These are phyloP conservation scores for Steinernema hermaphroditum DNA, from an alignment of 2,888 invertebrate genomes.

Conservation along the genomic window DNA sequence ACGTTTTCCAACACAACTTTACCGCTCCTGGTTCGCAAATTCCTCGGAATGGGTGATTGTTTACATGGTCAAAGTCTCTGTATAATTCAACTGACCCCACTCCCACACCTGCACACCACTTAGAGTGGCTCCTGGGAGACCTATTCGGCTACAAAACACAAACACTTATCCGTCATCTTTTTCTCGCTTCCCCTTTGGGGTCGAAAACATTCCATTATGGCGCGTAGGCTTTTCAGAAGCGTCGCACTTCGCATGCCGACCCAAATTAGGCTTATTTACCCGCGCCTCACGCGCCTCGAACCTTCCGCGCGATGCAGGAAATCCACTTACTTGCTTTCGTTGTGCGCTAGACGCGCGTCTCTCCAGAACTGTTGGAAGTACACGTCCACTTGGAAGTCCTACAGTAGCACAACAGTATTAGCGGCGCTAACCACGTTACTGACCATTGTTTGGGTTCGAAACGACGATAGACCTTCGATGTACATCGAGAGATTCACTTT, in stretches of 20 bases:
- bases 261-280: background rate
- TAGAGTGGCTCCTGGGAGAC: too few species aligned
- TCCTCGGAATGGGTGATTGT: too few species aligned
- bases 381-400: slow-evolving; percentile 66
- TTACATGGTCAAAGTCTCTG: too few species aligned
- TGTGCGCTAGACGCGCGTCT: slow-evolving; percentile 45
- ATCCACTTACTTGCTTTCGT: slow-evolving; percentile 41
- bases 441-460: slow-evolving; percentile 65
- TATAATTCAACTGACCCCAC: too few species aligned
- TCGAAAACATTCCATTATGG: slow-evolving; percentile 8
- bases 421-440: background rate
- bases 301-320: background rate
- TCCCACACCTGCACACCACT: too few species aligned
- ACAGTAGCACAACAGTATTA: background rate
- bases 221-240: background rate
- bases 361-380: slow-evolving; percentile 64
- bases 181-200: too few species aligned
- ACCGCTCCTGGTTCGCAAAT: too few species aligned
- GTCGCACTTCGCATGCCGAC: background rate
- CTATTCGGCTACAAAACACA: too few species aligned
- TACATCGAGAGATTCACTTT: slow-evolving; percentile 64
- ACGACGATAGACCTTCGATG: slow-evolving; percentile 66
- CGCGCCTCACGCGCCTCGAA: background rate
- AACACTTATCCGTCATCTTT: too few species aligned
- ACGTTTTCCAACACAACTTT: too few species aligned